Percentiles rank a stretch among this genome's conserved stretches.
Conservation (phyloP, 2,113 vertebrate species). For the Erinaceus europaeus region DNA sequence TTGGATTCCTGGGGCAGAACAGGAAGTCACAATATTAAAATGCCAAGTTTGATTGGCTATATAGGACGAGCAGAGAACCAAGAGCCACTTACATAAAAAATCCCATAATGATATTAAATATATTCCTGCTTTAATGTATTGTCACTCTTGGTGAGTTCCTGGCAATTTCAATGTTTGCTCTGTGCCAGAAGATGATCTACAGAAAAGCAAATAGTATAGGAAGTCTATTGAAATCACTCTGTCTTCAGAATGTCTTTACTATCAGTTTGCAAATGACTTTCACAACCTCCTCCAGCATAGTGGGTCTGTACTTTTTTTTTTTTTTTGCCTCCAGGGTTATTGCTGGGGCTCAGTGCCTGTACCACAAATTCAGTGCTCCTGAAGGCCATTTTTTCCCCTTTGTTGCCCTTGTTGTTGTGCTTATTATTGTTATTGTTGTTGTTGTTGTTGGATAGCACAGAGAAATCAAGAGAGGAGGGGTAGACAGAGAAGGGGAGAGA, state of each 20-base stretch:
- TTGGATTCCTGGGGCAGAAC: background rate
- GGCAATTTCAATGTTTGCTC: conserved; percentile 15
- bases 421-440: too few relatives aligned
- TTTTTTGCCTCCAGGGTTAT: too few relatives aligned
- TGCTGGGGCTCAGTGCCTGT: too few relatives aligned
- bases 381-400: too few relatives aligned
- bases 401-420: too few relatives aligned
- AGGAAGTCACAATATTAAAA: conserved; percentile 28
- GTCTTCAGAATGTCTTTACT: background rate
- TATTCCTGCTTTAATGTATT: conserved; percentile 18
- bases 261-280: conserved; percentile 21
- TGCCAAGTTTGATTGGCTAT: conserved; percentile 8
- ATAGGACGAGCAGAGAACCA: background rate
- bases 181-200: background rate
- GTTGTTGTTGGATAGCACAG: too few relatives aligned
- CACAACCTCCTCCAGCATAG: background rate
- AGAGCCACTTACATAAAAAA: conserved; percentile 32
- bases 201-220: background rate
- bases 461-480: too few relatives aligned
- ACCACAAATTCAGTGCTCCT: too few relatives aligned
- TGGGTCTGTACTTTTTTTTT: too few relatives aligned
- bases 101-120: background rate
- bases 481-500: too few relatives aligned
- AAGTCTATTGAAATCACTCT: background rate
- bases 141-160: conserved; percentile 1